Conservation (phyloP, 2,113 vertebrate genomes). For the Glareola pratincola region DNA sequence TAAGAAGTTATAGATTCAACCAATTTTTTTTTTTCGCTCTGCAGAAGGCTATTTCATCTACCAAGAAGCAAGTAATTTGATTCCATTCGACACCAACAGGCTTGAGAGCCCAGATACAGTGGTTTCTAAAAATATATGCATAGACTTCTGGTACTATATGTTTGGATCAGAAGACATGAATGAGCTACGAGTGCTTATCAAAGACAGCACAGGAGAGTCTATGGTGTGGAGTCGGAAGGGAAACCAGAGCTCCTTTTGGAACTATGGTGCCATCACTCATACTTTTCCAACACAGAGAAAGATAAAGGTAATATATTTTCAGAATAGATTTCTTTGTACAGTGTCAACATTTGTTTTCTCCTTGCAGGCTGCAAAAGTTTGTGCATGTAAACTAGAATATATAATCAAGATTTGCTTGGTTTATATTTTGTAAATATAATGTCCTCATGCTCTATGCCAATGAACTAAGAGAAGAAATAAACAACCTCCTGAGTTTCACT, state of each 20-base stretch:
- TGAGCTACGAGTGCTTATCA: conserved; percentile 71
- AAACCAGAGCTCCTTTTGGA: conserved; percentile 69
- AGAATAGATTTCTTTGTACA: background rate
- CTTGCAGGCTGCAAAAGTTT: background rate
- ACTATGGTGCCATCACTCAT: conserved; percentile 71
- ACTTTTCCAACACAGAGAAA: conserved; percentile 23
- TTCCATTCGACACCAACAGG: conserved; percentile 51
- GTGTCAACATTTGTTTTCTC: background rate
- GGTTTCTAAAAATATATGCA: conserved; percentile 72
- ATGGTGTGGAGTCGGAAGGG: conserved; percentile 74
- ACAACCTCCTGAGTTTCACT: background rate
- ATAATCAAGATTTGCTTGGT: background rate
- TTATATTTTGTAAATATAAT: background rate
- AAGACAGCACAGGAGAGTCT: conserved; percentile 5
- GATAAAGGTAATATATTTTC: conserved; percentile 73
- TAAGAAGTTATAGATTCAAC: background rate
- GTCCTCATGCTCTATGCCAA: background rate
- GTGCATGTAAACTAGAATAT: background rate
- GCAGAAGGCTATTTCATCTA: conserved; percentile 67
- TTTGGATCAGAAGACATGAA: conserved; percentile 64
- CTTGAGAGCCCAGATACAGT: conserved; percentile 69
- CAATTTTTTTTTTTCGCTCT: background rate
- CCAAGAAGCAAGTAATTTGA: conserved; percentile 57
- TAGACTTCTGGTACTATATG: conserved; percentile 86
- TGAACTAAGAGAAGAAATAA: background rate